Percentiles rank a stretch among this genome's conserved stretches.
These are phyloP conservation scores for Eupithecia centaureata DNA, from an alignment of 2,888 invertebrate genomes.

Conservation along the genomic window DNA sequence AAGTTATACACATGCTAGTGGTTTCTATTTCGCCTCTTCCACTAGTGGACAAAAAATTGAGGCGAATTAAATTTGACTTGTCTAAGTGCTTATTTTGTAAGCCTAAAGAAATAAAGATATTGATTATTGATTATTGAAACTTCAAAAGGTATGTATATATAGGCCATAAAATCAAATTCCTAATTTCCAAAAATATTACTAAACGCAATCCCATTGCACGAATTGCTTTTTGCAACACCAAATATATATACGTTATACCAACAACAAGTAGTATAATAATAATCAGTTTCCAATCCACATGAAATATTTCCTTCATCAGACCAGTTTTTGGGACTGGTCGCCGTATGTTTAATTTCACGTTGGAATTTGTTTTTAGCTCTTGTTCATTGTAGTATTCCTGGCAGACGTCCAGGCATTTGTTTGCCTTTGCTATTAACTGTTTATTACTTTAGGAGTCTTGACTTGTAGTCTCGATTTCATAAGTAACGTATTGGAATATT, in stretches of 20 bases:
- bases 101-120: no score
- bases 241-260: no score
- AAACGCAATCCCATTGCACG: neutral
- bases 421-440: slow-evolving; percentile 37
- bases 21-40: no score
- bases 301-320: neutral
- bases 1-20: no score
- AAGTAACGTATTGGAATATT: neutral
- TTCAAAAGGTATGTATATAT: no score
- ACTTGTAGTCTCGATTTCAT: slow-evolving; percentile 14
- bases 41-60: no score
- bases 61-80: no score
- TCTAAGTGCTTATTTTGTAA: no score
- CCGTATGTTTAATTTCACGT: slow-evolving; percentile 27
- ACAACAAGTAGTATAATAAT: no score
- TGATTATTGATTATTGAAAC: no score
- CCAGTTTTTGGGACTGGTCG: slow-evolving; percentile 16
- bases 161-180: neutral
- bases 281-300: neutral
- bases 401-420: slow-evolving; percentile 36
- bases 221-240: neutral
- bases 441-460: slow-evolving; percentile 12
- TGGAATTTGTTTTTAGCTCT: slow-evolving; percentile 29
- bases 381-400: slow-evolving; percentile 40
- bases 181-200: neutral